Base-by-base conservation (phyloP, 2,888 invertebrate species). In the Brachyptera putata region DNA sequence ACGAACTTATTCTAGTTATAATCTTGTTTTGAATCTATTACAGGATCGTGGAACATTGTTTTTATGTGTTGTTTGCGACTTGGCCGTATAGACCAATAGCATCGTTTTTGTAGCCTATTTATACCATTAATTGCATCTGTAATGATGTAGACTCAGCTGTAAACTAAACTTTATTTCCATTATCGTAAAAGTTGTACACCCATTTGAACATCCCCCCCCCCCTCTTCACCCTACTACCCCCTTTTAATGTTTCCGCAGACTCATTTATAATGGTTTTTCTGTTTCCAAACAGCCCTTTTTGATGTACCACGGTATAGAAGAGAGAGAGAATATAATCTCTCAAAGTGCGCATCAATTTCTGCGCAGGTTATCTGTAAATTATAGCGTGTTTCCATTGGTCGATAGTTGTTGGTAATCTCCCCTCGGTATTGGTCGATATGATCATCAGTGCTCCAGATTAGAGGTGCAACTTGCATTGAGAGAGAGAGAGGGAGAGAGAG, bases 161-260 rank as follows among this genome's bases (percentile, higher is more conserved):
- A 34, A 53, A 53, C 53, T 53, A 13, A 53, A 53, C 53, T 53
- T 53, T 53, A 34, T 53, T 21, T 18, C 53, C 53, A 53, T 53
- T 53, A 53, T 53, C 53, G 53, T 53, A 53, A 53, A 53, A 53
- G 36, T 53, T 34, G 53, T 53, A 53, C 53, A 53, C 21, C 53
- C 36, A 53, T 53, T 53, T 36, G 34, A 53, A 18, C 36, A 22
- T 53, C 53, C 4, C 34, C 53, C 49, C 49, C 30, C 5, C 24
- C 14, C 24, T 48, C 48, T n/a, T 22, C 7, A 48, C 41, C 21
- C 16, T 41, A 16, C 14, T 21, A 13, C n/a, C 24, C 46, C n/a
- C 21, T 46, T 46, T 46, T 50, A 30, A 50, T 30, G 50, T 50
- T 25, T 50, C 50, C 30, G 16, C 50, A 50, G 50, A 3, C n/a